Evolutionary conservation across 2,888 invertebrate genomes (phyloP).

Genomic region (Heteromurus nitidus): DNA sequence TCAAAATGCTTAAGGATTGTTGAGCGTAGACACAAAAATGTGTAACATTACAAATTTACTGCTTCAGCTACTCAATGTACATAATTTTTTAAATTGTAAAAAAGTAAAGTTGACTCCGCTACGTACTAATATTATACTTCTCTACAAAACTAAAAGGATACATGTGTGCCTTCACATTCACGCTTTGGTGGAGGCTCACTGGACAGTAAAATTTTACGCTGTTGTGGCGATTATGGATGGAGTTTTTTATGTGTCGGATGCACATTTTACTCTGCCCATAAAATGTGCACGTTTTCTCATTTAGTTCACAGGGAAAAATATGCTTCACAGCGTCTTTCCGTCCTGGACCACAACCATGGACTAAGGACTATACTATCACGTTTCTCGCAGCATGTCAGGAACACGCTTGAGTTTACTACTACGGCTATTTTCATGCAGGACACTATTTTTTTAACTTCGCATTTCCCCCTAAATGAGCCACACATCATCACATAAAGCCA

Average conservation of each 20-base stretch:
- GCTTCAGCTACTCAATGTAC: background rate
- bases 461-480: slow-evolving; percentile 5
- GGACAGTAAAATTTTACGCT: too few relatives aligned
- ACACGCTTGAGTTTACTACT: background rate
- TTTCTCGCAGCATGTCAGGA: too few relatives aligned
- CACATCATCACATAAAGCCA: background rate
- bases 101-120: background rate
- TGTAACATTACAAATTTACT: background rate
- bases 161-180: background rate
- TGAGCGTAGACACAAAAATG: background rate
- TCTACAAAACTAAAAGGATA: background rate
- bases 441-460: too few relatives aligned
- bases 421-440: too few relatives aligned
- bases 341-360: too few relatives aligned
- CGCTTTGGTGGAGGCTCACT: too few relatives aligned
- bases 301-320: background rate
- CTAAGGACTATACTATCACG: too few relatives aligned
- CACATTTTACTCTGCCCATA: slow-evolving; percentile 22
- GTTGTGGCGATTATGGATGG: background rate
- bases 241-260: slow-evolving; percentile 16
- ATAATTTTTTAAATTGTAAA: background rate
- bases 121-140: background rate
- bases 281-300: slow-evolving; percentile 25
- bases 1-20: background rate
- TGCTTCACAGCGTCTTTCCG: too few relatives aligned